Percentiles rank a stretch among this genome's conserved stretches.
phyloP scores from a whole-genome alignment of 2,113 vertebrate species.

The Oenanthe melanoleuca region DNA sequence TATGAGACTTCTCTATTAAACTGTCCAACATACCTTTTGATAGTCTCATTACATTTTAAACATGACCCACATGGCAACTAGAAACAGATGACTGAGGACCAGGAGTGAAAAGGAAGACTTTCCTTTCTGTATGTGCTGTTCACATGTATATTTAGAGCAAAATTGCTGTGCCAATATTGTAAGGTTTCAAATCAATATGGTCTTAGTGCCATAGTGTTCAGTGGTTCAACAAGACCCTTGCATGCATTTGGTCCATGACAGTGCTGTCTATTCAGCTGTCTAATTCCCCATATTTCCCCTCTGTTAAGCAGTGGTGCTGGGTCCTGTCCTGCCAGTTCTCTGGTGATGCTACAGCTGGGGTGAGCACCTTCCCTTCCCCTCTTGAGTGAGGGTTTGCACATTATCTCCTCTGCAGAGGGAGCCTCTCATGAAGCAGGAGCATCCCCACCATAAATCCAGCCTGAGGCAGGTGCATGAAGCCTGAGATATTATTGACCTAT shows the following conservation, averaged over 20 bases:
- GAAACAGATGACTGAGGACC: neutral
- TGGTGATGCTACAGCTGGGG: neutral
- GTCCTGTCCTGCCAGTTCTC: neutral
- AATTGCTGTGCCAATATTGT: neutral
- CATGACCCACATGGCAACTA: neutral
- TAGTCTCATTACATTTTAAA: neutral
- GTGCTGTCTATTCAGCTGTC: neutral
- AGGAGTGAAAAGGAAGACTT: neutral
- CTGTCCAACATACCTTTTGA: constrained; percentile 40
- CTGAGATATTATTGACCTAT: neutral
- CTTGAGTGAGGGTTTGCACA: rapidly evolving
- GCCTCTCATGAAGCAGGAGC: neutral
- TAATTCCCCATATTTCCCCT: rapidly evolving
- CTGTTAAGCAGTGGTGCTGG: neutral
- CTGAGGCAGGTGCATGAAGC: neutral
- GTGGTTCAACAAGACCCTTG: neutral
- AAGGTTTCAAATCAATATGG: neutral
- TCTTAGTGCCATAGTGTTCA: neutral
- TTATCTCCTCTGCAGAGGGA: neutral
- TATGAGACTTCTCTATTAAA: constrained; percentile 24
- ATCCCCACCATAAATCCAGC: neutral
- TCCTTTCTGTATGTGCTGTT: neutral
- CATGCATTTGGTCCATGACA: neutral
- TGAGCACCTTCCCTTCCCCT: neutral
- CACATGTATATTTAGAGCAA: neutral